phyloP scores from a whole-genome alignment of 2,113 vertebrate genomes.

The Tetrao urogallus region DNA sequence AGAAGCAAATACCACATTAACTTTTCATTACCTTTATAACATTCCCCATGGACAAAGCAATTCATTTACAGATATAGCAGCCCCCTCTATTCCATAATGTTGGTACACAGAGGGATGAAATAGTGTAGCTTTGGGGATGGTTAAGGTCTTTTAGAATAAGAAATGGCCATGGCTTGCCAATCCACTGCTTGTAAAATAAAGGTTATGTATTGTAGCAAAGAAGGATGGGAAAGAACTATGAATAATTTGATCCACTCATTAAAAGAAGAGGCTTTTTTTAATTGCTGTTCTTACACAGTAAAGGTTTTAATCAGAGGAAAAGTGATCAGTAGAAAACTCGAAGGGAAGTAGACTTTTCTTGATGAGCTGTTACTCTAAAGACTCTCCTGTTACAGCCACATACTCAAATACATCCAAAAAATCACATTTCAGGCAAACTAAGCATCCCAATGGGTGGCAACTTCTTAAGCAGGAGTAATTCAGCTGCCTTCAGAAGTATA shows the following conservation, averaged over 20 bases:
- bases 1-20: conserved; percentile 47
- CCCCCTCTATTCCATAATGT: background rate
- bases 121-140: background rate
- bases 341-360: background rate
- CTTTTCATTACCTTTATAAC: conserved; percentile 54
- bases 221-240: background rate
- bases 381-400: background rate
- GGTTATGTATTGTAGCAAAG: conserved; percentile 27
- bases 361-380: background rate
- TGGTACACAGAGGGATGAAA: conserved; percentile 8
- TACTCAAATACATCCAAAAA: background rate
- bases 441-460: background rate
- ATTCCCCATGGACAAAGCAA: conserved; percentile 2
- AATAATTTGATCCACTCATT: conserved; percentile 22
- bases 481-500: background rate
- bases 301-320: background rate
- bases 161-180: background rate
- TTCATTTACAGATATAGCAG: conserved; percentile 12
- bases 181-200: conserved; percentile 20
- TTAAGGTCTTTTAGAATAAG: conserved; percentile 17
- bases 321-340: background rate
- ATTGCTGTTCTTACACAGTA: background rate
- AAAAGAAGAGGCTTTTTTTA: background rate
- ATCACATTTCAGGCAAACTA: background rate
- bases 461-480: conserved; percentile 7